phyloP scores from a whole-genome alignment of 2,888 invertebrate genomes.

The Rhagonycha fulva region DNA sequence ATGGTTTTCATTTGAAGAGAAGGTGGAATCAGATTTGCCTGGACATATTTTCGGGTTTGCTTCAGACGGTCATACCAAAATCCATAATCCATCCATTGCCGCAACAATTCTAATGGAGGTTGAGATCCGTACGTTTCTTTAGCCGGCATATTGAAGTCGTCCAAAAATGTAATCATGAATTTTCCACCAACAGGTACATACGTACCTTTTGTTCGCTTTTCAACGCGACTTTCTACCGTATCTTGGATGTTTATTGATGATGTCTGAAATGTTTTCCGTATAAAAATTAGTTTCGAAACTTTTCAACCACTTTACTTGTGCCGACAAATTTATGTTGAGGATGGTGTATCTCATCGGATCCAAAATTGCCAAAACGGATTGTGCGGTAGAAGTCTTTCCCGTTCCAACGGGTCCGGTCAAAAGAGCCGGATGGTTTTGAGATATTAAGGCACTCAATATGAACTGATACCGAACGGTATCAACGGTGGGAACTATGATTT shows the following conservation, averaged over 20 bases:
- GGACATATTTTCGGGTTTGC: slow-evolving; percentile 76
- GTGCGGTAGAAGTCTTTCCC: slow-evolving; percentile 81
- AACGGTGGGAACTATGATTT: slow-evolving; percentile 84
- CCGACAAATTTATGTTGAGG: slow-evolving; percentile 85
- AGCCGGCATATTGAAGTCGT: slow-evolving; percentile 92
- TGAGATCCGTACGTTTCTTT: slow-evolving; percentile 88
- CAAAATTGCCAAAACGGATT: slow-evolving; percentile 66
- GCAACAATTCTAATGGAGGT: slow-evolving; percentile 82
- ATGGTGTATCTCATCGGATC: slow-evolving; percentile 64
- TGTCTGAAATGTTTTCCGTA: slow-evolving; percentile 59
- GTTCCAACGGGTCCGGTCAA: slow-evolving; percentile 87
- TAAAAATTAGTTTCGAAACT: not conserved
- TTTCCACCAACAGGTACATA: slow-evolving; percentile 83
- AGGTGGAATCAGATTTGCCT: slow-evolving; percentile 54
- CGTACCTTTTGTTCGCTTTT: slow-evolving; percentile 85
- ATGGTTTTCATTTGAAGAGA: not conserved
- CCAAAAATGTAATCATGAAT: slow-evolving; percentile 84
- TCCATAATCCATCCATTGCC: slow-evolving; percentile 86
- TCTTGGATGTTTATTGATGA: slow-evolving; percentile 84
- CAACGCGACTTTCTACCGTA: slow-evolving; percentile 81
- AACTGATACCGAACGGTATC: slow-evolving; percentile 85
- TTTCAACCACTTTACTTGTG: slow-evolving; percentile 59
- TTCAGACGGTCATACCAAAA: slow-evolving; percentile 87
- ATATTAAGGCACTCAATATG: slow-evolving; percentile 69
- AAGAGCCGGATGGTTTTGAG: slow-evolving; percentile 71